These are phyloP conservation scores for Megalops atlanticus DNA, from an alignment of 2,113 vertebrate genomes.

Conservation along the genomic window DNA sequence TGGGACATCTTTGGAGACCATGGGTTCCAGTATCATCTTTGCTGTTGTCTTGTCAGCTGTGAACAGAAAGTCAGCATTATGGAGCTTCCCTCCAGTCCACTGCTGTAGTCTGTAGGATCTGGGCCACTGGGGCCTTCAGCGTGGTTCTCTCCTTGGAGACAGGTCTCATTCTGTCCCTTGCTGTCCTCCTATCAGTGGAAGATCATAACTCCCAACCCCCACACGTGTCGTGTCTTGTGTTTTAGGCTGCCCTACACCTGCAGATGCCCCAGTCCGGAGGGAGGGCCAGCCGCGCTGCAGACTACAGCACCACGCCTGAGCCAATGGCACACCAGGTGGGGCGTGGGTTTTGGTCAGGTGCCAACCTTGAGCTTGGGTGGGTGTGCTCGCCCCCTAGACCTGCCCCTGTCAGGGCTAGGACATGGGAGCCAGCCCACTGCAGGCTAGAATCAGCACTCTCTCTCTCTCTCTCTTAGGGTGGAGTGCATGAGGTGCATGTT, in stretches of 20 bases:
- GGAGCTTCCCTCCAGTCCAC: background rate
- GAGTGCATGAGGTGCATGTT: slow-evolving; percentile 9
- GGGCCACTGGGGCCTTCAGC: background rate
- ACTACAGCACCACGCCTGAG: slow-evolving; percentile 78
- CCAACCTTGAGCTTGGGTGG: slow-evolving; percentile 48
- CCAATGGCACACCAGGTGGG: slow-evolving; percentile 92
- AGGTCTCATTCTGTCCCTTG: background rate
- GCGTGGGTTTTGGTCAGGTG: slow-evolving; percentile 60
- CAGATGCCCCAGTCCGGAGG: slow-evolving; percentile 83
- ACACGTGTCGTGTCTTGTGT: slow-evolving; percentile 65
- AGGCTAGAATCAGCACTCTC: background rate
- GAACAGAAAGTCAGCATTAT: background rate
- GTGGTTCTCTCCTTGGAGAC: too few species aligned
- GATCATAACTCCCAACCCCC: slow-evolving; percentile 62
- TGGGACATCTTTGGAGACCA: background rate
- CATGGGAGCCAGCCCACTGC: background rate
- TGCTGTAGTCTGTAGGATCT: background rate
- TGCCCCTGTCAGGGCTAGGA: background rate
- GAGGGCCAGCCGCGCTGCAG: slow-evolving; percentile 88
- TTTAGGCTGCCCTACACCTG: slow-evolving; percentile 72
- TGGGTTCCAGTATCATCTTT: background rate
- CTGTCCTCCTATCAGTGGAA: background rate
- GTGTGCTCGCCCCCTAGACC: background rate
- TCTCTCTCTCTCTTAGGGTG: background rate
- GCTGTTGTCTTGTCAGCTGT: background rate